Evolutionary conservation across 2,888 invertebrate species (phyloP), one percentile per base, ranked within the genome.

Genomic region (Tetanocera ferruginea): DNA sequence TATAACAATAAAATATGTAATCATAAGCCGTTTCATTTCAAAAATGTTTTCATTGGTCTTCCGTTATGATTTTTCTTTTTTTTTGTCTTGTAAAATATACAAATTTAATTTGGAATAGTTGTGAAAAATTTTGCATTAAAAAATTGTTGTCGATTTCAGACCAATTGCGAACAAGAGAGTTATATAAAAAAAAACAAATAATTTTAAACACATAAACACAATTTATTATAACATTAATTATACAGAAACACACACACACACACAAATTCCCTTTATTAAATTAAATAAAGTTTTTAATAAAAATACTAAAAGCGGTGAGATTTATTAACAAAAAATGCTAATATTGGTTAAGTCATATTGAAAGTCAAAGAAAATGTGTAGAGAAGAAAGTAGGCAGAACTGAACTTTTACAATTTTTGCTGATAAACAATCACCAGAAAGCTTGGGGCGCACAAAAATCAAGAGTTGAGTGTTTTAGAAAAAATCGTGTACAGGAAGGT

Each of bases 231-330:
- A 71, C 28, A 74, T 52, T 64, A 70, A 62, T 70, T 60, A 49
- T 57, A 31, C 71, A 73, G n/a, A 43, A 43, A 43, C 43, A 43
- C 49, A 66, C 25, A 43, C 49, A 66, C 25, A 70, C 71, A 62
- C 28, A 52, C 66, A 70, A 14, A 66, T 69, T 69, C 17, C 25
- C 37, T 71, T 62, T 74, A 76, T 70, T 62, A 51, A 73, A 79
- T 70, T 79, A 62, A 79, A 73, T 79, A 76, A 62, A 70, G 74
- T 64, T 76, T 76, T 64, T 71, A 76, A 62, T 25, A 66, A 51
- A 62, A 37, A 28, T 62, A 9, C 34, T 43, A 28, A 23, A 71
- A 55, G n/a, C n/a, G 62, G 14, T 25, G 25, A 11, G 34, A 23
- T 52, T 70, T 49, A 25, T 64, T 28, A 64, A 28, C n/a, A 34